phyloP scores from a whole-genome alignment of 2,888 invertebrate species.

The Cantharis rufa region DNA sequence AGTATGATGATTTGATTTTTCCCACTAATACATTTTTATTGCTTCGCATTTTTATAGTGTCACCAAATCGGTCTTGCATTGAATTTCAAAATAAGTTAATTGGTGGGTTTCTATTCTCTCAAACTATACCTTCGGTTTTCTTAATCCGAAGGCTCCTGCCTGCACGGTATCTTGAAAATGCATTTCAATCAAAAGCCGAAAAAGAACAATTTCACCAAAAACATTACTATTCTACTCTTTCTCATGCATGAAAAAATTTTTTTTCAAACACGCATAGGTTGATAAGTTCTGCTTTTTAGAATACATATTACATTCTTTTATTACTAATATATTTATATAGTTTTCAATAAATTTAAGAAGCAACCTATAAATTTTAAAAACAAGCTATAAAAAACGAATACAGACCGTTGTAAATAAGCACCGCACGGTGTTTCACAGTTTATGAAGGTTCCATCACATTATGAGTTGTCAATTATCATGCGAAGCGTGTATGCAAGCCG shows the following conservation, averaged over 20 bases:
- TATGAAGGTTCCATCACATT: conserved; percentile 35
- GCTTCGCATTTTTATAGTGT: too few species aligned
- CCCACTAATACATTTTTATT: too few species aligned
- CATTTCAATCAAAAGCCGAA: too few species aligned
- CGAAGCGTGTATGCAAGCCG: conserved; percentile 37
- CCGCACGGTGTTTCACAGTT: conserved; percentile 21
- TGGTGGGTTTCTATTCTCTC: too few species aligned
- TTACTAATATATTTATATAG: not conserved
- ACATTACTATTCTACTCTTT: not conserved
- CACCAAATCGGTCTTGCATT: too few species aligned
- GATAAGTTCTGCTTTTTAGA: not conserved
- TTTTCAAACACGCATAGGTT: not conserved
- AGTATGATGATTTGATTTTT: too few species aligned
- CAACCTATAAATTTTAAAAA: conserved; percentile 18
- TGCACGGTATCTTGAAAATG: too few species aligned
- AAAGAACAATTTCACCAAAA: not conserved
- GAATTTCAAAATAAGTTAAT: too few species aligned
- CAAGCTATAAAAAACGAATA: conserved; percentile 21
- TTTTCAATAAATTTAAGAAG: conserved; percentile 5
- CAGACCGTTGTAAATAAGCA: conserved; percentile 15
- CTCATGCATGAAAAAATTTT: not conserved
- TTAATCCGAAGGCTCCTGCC: too few species aligned
- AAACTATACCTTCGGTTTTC: too few species aligned
- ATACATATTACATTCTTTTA: not conserved
- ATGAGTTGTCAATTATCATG: conserved; percentile 45